phyloP scores from a whole-genome alignment of 2,113 vertebrate species.

The Microcebus tavaratra region DNA sequence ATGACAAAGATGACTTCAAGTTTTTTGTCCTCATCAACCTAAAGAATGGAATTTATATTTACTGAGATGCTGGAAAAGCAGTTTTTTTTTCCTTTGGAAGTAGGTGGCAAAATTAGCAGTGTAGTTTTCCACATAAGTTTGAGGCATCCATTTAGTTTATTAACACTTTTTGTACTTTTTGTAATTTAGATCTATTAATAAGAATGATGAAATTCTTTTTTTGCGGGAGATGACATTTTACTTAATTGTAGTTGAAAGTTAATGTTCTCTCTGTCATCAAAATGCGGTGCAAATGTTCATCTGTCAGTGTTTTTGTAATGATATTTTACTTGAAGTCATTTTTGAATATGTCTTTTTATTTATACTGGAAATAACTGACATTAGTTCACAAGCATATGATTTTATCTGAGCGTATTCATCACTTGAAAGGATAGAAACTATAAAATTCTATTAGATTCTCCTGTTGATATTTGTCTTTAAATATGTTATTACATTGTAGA shows the following conservation, averaged over 20 bases:
- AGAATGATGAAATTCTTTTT: constrained; percentile 3
- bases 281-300: background rate
- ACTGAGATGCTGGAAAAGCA: constrained; percentile 34
- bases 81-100: background rate
- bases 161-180: background rate
- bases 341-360: constrained; percentile 43
- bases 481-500: background rate
- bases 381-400: background rate
- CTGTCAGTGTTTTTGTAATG: background rate
- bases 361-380: background rate
- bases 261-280: background rate
- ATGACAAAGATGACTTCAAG: background rate
- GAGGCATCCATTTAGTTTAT: background rate
- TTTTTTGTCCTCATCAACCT: background rate
- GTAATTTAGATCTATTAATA: background rate
- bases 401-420: background rate
- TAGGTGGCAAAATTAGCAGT: background rate
- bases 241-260: constrained; percentile 13
- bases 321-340: background rate
- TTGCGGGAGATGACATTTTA: background rate
- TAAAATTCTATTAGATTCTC: background rate
- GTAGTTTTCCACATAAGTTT: constrained; percentile 26
- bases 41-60: constrained; percentile 5
- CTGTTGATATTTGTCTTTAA: background rate
- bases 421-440: background rate